Conservation (phyloP, 2,797 vertebrate species). For the Anguilla obscura region DNA sequence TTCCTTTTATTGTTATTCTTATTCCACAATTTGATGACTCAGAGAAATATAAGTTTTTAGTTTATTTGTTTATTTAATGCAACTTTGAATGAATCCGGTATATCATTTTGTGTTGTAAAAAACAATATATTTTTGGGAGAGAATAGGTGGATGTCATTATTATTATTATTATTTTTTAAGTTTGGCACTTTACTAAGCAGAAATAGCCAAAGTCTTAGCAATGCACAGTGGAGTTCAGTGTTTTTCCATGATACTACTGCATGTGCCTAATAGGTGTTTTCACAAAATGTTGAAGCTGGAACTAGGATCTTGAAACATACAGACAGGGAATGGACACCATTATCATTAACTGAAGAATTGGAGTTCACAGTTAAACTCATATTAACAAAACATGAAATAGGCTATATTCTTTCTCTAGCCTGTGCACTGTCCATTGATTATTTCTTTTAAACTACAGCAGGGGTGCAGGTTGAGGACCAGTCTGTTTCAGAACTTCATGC, state of each 20-base stretch:
- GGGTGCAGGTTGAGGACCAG: neutral
- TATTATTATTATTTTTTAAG: neutral
- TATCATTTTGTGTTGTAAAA: neutral
- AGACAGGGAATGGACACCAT: neutral
- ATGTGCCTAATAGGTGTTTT: neutral
- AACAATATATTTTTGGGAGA: neutral
- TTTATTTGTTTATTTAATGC: neutral
- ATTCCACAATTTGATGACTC: neutral
- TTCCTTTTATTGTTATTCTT: constrained; percentile 5
- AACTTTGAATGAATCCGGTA: neutral
- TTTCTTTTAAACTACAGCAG: neutral
- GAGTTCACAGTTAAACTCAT: constrained; percentile 13
- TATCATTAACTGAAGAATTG: constrained; percentile 40
- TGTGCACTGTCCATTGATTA: neutral
- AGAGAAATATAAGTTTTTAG: neutral
- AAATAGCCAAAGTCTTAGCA: neutral
- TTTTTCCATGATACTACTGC: neutral
- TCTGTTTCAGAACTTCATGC: neutral
- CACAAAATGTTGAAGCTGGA: neutral
- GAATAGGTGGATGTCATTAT: constrained; percentile 1
- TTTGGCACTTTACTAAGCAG: neutral
- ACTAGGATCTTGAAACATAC: neutral
- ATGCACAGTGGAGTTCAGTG: neutral
- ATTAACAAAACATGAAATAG: neutral
- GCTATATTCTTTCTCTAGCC: neutral